Evolutionary conservation across 1,140 invertebrate species (phyloP), one percentile per base, ranked within the genome.

Genomic region (Campoletis sonorensis): DNA sequence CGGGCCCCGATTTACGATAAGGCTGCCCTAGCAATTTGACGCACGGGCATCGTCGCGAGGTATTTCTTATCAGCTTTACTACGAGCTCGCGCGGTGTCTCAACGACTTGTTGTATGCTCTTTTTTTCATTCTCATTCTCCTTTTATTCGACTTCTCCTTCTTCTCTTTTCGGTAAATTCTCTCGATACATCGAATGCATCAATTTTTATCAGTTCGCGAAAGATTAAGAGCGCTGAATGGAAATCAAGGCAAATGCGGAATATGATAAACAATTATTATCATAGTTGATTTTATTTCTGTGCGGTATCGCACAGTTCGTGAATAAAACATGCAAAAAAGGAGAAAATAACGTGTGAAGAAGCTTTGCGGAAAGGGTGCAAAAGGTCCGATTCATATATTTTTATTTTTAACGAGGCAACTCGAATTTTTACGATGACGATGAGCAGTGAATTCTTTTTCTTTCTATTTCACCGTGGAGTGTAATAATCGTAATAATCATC

Each of bases 401-500:
- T 88, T 83, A 79, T 86, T 88, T 87, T 87, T 88, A 87, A 87
- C 84, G 86, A 82, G 82, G 15, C 30, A 33, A n/a, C 68, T 71
- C 21, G 68, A n/a, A 71, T 84, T 89, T 89, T 89, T 89, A 89
- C 85, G 88, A 88, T 85, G 82, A 87, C 86, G 86, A 87, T 83
- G 68, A 21, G 3, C 10, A 16, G 10, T 33, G 30, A 7, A 70
- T 0, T 58, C 49, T 27, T 27, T 27, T 26, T 54, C 45, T 58
- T 49, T 58, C 49, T n/a, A n/a, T 23, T 58, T 5, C 11, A 84
- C 84, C 82, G 82, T 82, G 84, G 84, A 85, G 88, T 75, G 72
- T 87, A 89, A 90, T 89, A 90, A 89, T 90, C 88, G 86, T 87
- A 90, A 90, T 90, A 89, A 89, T 89, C 86, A 87, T 86, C 86